A percentile compares a stretch with the other conserved stretches of the same genome.
These are phyloP conservation scores for Butorides virescens DNA, from an alignment of 2,113 vertebrate genomes.

Conservation along the genomic window DNA sequence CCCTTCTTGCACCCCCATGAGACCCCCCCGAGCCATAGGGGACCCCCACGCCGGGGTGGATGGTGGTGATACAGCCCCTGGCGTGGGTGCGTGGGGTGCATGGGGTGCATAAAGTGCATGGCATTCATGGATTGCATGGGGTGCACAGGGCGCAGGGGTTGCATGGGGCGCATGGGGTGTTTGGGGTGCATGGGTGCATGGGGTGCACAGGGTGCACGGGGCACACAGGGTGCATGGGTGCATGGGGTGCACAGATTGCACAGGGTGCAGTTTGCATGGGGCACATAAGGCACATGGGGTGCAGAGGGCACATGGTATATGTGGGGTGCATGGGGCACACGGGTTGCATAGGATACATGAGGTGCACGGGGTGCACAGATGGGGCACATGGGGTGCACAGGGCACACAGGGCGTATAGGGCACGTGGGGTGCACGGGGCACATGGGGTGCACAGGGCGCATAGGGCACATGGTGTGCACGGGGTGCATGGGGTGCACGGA, in stretches of 20 bases:
- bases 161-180: rapidly evolving
- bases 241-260: no score
- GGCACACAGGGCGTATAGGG: no score
- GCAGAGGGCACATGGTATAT: rapidly evolving
- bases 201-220: rapidly evolving
- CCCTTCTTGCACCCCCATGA: neutral
- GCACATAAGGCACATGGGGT: neutral
- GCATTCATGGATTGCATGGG: rapidly evolving
- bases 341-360: no score
- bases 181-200: rapidly evolving
- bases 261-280: no score
- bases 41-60: rapidly evolving
- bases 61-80: neutral
- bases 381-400: no score
- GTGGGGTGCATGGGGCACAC: rapidly evolving
- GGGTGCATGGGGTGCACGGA: no score
- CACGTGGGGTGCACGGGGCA: neutral
- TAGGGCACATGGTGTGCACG: neutral
- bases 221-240: rapidly evolving
- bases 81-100: neutral
- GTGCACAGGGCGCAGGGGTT: neutral
- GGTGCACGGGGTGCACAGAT: neutral
- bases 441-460: rapidly evolving
- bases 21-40: neutral
- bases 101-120: neutral